These are phyloP conservation scores for Thecophora atra DNA, from an alignment of 2,888 invertebrate species.

Conservation along the genomic window DNA sequence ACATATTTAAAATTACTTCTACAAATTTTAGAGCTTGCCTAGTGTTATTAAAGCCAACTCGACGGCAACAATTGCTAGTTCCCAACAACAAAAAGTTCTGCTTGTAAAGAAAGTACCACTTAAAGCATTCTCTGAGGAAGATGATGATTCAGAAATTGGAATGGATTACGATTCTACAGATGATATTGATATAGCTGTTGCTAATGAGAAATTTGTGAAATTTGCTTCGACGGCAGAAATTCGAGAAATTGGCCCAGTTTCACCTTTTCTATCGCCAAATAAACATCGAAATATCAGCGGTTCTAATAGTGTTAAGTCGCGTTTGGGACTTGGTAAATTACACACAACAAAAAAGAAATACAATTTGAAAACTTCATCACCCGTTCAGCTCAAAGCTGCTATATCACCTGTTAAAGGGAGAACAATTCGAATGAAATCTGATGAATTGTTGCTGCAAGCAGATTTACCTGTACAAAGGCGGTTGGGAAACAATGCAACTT, in stretches of 20 bases:
- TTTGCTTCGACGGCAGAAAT: slow-evolving; percentile 66
- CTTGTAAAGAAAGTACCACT: slow-evolving; percentile 64
- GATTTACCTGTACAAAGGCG: slow-evolving; percentile 60
- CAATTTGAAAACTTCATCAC: slow-evolving; percentile 57
- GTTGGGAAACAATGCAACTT: slow-evolving; percentile 48
- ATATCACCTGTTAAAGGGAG: slow-evolving; percentile 55
- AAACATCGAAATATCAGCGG: slow-evolving; percentile 39
- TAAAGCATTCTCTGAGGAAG: slow-evolving; percentile 54
- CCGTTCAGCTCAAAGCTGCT: slow-evolving; percentile 47
- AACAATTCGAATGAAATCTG: slow-evolving; percentile 60
- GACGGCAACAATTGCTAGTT: slow-evolving; percentile 42
- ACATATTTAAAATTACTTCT: background rate
- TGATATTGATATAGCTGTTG: slow-evolving; percentile 46
- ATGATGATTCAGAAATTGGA: slow-evolving; percentile 51
- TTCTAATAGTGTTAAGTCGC: slow-evolving; percentile 51
- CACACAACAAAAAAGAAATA: slow-evolving; percentile 59
- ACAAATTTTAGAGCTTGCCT: slow-evolving; percentile 43
- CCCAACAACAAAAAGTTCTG: slow-evolving; percentile 61
- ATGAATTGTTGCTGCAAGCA: slow-evolving; percentile 55
- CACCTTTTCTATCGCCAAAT: slow-evolving; percentile 43
- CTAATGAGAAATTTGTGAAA: slow-evolving; percentile 62
- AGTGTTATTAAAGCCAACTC: slow-evolving; percentile 54
- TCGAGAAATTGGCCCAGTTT: slow-evolving; percentile 60
- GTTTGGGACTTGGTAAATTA: slow-evolving; percentile 57
- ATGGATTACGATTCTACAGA: slow-evolving; percentile 45